A percentile compares a stretch with the other conserved stretches of the same genome.
Conservation (phyloP, 2,113 vertebrate species). For the Petroica traversi region DNA sequence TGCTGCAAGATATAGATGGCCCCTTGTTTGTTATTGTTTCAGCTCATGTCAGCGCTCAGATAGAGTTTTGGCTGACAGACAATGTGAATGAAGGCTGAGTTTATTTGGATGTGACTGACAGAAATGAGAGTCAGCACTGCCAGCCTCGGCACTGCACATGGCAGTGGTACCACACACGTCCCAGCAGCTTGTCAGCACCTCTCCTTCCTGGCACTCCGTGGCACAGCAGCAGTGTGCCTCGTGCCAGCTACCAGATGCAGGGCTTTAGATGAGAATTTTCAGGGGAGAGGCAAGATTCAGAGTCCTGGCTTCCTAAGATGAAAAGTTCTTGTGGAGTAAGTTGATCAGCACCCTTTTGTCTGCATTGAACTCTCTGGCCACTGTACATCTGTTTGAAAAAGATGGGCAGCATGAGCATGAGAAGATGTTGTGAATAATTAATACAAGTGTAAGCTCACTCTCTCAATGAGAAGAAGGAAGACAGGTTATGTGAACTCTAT, state of each 20-base stretch:
- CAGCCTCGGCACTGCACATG: fast-evolving
- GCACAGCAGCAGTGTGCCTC: neutral
- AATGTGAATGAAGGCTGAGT: neutral
- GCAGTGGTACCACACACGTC: fast-evolving
- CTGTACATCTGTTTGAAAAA: neutral
- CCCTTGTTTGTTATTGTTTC: neutral
- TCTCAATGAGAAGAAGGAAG: neutral
- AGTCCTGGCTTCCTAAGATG: neutral
- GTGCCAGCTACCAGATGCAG: neutral
- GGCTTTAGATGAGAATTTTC: neutral
- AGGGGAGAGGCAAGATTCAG: neutral
- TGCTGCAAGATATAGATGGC: neutral
- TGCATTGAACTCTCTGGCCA: neutral
- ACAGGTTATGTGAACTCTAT: neutral
- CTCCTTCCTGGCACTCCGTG: neutral
- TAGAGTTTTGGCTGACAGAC: neutral
- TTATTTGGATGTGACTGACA: neutral
- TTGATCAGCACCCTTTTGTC: neutral
- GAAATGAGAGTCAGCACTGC: neutral
- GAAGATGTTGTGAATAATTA: neutral
- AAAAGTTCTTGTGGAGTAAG: neutral
- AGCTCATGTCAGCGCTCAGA: fast-evolving
- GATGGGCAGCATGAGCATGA: neutral
- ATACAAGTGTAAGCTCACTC: neutral
- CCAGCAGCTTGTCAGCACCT: neutral